Conservation (phyloP, 2,797 vertebrate genomes). For the Cynopterus sphinx region DNA sequence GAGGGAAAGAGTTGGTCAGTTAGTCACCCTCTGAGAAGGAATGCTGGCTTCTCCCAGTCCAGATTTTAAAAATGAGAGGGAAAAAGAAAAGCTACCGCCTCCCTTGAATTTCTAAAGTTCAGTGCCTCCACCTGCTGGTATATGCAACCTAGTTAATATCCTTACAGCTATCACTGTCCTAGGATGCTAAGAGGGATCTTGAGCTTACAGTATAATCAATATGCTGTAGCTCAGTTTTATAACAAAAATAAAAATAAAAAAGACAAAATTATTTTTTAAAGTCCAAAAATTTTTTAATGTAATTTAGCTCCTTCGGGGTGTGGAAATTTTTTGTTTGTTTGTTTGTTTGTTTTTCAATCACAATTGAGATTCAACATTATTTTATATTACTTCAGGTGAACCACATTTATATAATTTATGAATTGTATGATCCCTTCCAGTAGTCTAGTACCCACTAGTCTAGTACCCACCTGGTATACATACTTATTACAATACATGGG, state of each 20-base stretch:
- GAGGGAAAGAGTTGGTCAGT: background rate
- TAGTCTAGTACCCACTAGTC: too few species aligned
- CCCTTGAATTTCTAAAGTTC: background rate
- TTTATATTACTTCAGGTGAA: too few species aligned
- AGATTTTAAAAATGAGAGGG: background rate
- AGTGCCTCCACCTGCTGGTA: background rate
- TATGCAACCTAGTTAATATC: rapidly evolving
- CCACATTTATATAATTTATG: too few species aligned
- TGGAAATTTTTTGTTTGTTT: too few species aligned
- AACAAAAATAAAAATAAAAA: background rate
- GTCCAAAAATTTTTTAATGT: background rate
- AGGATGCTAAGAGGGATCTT: background rate
- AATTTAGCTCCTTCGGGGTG: rapidly evolving
- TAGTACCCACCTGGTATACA: too few species aligned
- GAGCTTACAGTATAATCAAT: background rate
- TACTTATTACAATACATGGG: too few species aligned
- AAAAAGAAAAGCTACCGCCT: rapidly evolving
- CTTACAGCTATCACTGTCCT: rapidly evolving
- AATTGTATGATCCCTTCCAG: too few species aligned
- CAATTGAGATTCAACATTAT: too few species aligned
- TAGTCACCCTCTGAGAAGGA: background rate
- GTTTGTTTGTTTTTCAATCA: too few species aligned
- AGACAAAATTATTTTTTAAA: background rate
- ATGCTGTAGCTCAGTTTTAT: background rate
- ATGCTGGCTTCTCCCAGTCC: background rate